A percentile compares a stretch with the other conserved stretches of the same genome.
Conservation (phyloP, 2,888 invertebrate genomes). For the Drosophila niveifrons region DNA sequence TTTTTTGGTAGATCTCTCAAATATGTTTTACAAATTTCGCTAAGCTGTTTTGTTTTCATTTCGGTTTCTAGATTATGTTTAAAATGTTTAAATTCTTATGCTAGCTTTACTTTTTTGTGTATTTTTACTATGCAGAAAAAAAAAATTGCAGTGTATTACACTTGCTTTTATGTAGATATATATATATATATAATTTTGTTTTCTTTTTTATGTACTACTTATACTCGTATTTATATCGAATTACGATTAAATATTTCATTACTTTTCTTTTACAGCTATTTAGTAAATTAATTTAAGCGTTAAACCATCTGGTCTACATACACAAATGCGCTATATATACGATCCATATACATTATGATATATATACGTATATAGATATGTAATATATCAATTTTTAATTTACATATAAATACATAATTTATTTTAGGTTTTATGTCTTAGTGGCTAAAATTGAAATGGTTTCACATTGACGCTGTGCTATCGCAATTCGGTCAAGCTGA, state of each 20-base stretch:
- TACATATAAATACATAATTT: slow-evolving; percentile 65
- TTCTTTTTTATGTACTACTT: slow-evolving; percentile 15
- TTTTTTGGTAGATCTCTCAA: slow-evolving; percentile 56
- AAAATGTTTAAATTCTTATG: slow-evolving; percentile 52
- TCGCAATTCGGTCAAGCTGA: slow-evolving; percentile 56
- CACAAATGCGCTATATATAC: slow-evolving; percentile 56
- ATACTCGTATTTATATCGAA: slow-evolving; percentile 20
- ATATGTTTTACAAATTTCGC: slow-evolving; percentile 66
- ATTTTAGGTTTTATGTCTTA: slow-evolving; percentile 50
- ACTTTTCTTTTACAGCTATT: slow-evolving; percentile 46
- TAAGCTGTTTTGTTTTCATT: slow-evolving; percentile 43
- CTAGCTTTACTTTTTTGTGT: slow-evolving; percentile 36
- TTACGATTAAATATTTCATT: slow-evolving; percentile 27
- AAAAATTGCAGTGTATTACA: slow-evolving; percentile 59
- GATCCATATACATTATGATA: slow-evolving; percentile 45
- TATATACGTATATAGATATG: slow-evolving; percentile 31
- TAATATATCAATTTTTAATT: slow-evolving; percentile 33
- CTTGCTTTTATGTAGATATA: slow-evolving; percentile 29
- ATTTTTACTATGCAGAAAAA: slow-evolving; percentile 65
- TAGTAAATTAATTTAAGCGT: slow-evolving; percentile 65
- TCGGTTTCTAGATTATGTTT: slow-evolving; percentile 51
- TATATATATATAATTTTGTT: slow-evolving; percentile 11
- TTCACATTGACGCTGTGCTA: slow-evolving; percentile 63
- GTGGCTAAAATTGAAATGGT: slow-evolving; percentile 50
- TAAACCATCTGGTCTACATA: slow-evolving; percentile 53